These are phyloP conservation scores for Gisinianus flammeolus DNA, from an alignment of 2,888 invertebrate genomes.

Conservation along the genomic window DNA sequence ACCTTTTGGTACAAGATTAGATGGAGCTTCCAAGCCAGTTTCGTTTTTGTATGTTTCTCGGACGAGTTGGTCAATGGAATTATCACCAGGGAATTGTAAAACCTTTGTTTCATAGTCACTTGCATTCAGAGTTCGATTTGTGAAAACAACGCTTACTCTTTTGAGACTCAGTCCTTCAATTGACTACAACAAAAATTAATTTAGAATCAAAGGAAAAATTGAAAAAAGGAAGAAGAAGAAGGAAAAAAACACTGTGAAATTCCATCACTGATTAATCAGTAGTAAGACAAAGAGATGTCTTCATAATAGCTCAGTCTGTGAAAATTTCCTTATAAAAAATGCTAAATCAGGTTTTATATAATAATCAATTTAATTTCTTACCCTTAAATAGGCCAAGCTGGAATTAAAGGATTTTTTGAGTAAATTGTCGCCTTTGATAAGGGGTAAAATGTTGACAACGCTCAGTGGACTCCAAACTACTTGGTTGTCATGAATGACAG, in stretches of 20 bases:
- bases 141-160: conserved; percentile 32
- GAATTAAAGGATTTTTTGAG: conserved; percentile 45
- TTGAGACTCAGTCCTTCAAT: conserved; percentile 28
- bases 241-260: background rate
- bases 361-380: conserved; percentile 10
- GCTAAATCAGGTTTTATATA: background rate
- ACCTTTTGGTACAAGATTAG: conserved; percentile 37
- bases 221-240: too few species aligned
- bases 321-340: background rate
- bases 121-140: conserved; percentile 10
- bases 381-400: conserved; percentile 48
- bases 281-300: too few species aligned
- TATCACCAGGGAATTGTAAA: conserved; percentile 7
- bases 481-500: conserved; percentile 54
- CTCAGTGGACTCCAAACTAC: conserved; percentile 57
- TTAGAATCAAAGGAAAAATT: background rate
- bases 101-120: conserved; percentile 33
- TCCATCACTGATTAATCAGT: background rate
- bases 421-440: conserved; percentile 45
- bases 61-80: conserved; percentile 12
- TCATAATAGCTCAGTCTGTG: too few species aligned
- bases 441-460: conserved; percentile 54
- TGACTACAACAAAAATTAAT: too few species aligned
- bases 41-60: conserved; percentile 32
- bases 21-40: conserved; percentile 29